Evolutionary conservation across 2,113 vertebrate genomes (phyloP).

Genomic region (Glaucidium brasilianum): DNA sequence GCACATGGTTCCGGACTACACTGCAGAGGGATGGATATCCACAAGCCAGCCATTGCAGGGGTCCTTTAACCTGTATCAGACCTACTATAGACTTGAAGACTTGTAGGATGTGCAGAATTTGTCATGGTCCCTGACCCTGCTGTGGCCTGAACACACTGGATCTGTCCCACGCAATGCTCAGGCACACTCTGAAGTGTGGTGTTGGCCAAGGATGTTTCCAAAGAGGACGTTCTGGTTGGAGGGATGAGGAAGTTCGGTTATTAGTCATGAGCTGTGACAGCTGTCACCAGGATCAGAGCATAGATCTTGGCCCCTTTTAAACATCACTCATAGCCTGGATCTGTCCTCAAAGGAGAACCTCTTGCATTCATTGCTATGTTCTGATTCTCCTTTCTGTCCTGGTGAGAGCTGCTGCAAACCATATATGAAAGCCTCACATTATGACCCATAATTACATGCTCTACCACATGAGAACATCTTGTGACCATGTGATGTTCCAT

Average conservation of each 20-base stretch:
- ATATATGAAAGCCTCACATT: accelerated
- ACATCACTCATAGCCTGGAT: neutral
- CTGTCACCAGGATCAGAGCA: neutral
- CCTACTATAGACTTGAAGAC: neutral
- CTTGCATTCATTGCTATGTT: accelerated
- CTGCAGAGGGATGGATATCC: neutral
- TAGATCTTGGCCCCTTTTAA: neutral
- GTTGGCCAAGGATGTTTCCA: neutral
- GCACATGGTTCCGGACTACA: neutral
- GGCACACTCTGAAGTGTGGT: neutral
- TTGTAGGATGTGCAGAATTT: neutral
- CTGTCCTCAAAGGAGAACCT: neutral
- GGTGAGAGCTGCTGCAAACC: neutral
- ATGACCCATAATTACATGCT: neutral
- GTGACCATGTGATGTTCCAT: neutral
- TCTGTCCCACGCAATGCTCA: neutral
- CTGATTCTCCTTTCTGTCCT: neutral
- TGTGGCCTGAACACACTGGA: neutral
- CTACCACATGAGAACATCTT: accelerated
- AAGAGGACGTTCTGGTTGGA: neutral
- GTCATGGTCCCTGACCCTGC: accelerated
- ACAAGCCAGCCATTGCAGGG: neutral
- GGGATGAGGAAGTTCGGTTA: neutral
- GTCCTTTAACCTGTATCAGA: neutral
- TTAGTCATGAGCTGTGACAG: neutral